Percentiles rank a stretch among this genome's conserved stretches.
Conservation (phyloP, 1,140 invertebrate species). For the Palaemon carinicauda region DNA sequence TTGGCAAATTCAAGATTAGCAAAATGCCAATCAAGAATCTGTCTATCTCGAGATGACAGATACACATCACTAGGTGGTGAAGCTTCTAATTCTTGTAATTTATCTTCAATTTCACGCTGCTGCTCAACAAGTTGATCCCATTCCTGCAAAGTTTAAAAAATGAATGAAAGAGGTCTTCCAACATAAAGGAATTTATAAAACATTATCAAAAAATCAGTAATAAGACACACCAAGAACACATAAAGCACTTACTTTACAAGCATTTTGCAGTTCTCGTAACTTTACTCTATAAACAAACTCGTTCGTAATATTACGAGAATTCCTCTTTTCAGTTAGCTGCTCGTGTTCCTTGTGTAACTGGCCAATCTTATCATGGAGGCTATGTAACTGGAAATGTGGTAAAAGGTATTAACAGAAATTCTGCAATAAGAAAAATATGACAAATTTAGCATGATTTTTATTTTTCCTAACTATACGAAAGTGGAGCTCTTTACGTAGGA, state of each 20-base stretch:
- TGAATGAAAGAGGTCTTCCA: background rate
- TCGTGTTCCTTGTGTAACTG: conserved; percentile 77
- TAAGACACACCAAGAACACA: too few relatives aligned
- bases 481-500: too few relatives aligned
- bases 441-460: too few relatives aligned
- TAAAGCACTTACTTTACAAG: conserved; percentile 69
- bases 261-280: conserved; percentile 80
- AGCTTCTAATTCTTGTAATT: conserved; percentile 85
- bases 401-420: background rate
- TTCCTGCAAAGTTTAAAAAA: conserved; percentile 68
- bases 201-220: background rate
- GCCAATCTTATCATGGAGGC: conserved; percentile 74
- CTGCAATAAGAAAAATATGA: too few relatives aligned
- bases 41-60: conserved; percentile 91
- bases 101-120: conserved; percentile 85
- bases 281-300: conserved; percentile 89
- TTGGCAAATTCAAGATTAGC: conserved; percentile 99
- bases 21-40: conserved; percentile 99
- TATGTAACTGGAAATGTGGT: conserved; percentile 68
- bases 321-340: conserved; percentile 73
- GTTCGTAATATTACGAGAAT: conserved; percentile 77
- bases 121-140: conserved; percentile 83
- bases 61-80: conserved; percentile 94
- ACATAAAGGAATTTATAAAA: background rate
- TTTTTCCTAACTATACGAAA: too few relatives aligned